Conservation (phyloP, 2,113 vertebrate genomes). For the Gracilinanus agilis region DNA sequence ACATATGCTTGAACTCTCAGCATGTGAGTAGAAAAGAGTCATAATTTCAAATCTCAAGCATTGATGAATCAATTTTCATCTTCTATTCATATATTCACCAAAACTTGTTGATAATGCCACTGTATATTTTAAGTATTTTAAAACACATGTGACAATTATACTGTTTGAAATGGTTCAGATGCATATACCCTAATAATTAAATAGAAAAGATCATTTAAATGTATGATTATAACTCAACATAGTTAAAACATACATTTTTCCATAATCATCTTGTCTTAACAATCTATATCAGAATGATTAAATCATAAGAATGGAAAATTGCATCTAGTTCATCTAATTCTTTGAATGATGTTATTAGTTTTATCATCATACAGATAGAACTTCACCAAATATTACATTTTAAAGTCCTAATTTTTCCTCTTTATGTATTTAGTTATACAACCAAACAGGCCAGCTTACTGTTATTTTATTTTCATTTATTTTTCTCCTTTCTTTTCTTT, state of each 20-base stretch:
- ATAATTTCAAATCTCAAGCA: slow-evolving; percentile 57
- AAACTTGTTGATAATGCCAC: slow-evolving; percentile 25
- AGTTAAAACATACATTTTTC: neutral
- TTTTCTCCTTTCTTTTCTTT: neutral
- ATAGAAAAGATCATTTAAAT: neutral
- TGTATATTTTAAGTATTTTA: neutral
- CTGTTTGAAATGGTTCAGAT: neutral
- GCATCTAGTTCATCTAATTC: neutral
- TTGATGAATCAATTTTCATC: slow-evolving; percentile 49
- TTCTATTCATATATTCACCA: slow-evolving; percentile 62
- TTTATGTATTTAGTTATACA: neutral
- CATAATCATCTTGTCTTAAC: neutral
- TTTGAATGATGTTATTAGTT: neutral
- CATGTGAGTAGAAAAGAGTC: slow-evolving; percentile 60
- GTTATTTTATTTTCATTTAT: neutral
- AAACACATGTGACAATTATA: slow-evolving; percentile 37
- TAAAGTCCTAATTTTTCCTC: neutral
- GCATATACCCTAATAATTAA: neutral
- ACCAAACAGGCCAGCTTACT: neutral
- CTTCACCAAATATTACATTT: neutral
- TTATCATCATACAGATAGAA: neutral
- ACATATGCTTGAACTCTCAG: slow-evolving; percentile 62
- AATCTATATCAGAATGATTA: neutral
- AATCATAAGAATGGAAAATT: neutral
- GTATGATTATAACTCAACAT: neutral